These are phyloP conservation scores for Chlorops oryzae DNA, from an alignment of 1,140 invertebrate genomes.

Conservation along the genomic window DNA sequence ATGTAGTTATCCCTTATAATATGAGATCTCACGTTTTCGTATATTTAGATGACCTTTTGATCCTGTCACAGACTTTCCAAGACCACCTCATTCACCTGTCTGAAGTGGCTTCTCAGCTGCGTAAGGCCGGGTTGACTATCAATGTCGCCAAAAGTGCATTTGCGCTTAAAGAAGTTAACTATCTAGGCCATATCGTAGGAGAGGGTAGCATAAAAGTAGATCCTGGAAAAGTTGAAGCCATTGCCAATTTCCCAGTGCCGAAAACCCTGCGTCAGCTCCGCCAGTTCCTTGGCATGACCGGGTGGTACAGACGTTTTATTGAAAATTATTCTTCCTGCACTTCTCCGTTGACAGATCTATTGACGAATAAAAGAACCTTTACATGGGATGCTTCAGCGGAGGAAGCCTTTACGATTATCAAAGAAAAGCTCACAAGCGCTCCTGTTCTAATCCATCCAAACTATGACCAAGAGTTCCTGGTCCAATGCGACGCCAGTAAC, in stretches of 20 bases:
- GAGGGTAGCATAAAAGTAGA: slow-evolving; percentile 31
- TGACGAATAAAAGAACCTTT: neutral
- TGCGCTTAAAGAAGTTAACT: slow-evolving; percentile 30
- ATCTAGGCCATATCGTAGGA: slow-evolving; percentile 9
- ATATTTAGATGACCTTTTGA: slow-evolving; percentile 13
- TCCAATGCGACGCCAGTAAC: slow-evolving; percentile 14
- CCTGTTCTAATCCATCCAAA: slow-evolving; percentile 14
- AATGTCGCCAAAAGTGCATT: slow-evolving; percentile 32
- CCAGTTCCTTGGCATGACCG: neutral
- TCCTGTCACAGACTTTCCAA: slow-evolving; percentile 5
- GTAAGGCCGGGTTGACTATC: slow-evolving; percentile 8
- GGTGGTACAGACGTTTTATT: slow-evolving; percentile 1
- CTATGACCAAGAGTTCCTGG: slow-evolving; percentile 14
- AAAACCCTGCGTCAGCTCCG: neutral
- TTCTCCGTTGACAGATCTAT: slow-evolving; percentile 2
- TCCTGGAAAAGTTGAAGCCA: slow-evolving; percentile 10
- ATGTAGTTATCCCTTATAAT: slow-evolving; percentile 2
- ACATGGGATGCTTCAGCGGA: neutral
- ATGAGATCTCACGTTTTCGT: slow-evolving; percentile 12
- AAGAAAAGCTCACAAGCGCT: neutral
- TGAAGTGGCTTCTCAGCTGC: slow-evolving; percentile 5
- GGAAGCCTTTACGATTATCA: neutral
- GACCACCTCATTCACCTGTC: slow-evolving; percentile 1
- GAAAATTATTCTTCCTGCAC: slow-evolving; percentile 4
- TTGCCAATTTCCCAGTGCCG: neutral